Percentiles rank a stretch among this genome's conserved stretches.
Evolutionary conservation across 2,888 invertebrate genomes (phyloP).

Genomic region (Sesamia inferens): DNA sequence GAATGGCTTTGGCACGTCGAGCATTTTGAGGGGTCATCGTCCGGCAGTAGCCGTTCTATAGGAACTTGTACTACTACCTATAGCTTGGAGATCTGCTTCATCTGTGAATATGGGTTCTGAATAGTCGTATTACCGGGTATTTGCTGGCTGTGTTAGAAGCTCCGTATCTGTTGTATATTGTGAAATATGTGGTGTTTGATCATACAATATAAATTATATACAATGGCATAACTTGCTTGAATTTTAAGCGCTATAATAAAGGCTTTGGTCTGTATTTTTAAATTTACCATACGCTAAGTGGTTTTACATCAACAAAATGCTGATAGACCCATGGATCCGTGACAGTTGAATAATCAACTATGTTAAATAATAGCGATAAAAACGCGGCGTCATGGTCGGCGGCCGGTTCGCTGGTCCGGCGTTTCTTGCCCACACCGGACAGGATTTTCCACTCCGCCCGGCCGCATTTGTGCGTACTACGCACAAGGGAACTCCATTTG

Average conservation of each 20-base stretch:
- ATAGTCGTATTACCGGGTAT: slow-evolving; percentile 12
- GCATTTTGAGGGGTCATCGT: slow-evolving; percentile 45
- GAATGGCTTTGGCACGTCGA: slow-evolving; percentile 27
- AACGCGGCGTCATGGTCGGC: slow-evolving; percentile 77
- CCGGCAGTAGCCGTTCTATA: slow-evolving; percentile 6
- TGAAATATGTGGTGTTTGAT: background rate
- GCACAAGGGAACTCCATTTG: slow-evolving; percentile 86
- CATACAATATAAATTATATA: background rate
- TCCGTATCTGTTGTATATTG: background rate
- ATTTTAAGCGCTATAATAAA: background rate
- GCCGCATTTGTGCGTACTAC: slow-evolving; percentile 77
- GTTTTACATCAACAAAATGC: background rate
- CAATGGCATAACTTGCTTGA: background rate
- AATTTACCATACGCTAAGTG: background rate
- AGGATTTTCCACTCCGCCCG: slow-evolving; percentile 81
- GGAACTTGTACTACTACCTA: background rate
- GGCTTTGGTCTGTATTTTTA: background rate
- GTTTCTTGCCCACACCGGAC: slow-evolving; percentile 77
- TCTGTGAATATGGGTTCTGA: slow-evolving; percentile 31
- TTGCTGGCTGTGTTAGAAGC: background rate
- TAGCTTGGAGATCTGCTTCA: slow-evolving; percentile 18
- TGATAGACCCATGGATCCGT: slow-evolving; percentile 33
- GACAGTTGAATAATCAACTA: slow-evolving; percentile 58
- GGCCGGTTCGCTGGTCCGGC: slow-evolving; percentile 60
- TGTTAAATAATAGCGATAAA: slow-evolving; percentile 70